Conservation (phyloP, 2,888 invertebrate species). For the Axea sp. region DNA sequence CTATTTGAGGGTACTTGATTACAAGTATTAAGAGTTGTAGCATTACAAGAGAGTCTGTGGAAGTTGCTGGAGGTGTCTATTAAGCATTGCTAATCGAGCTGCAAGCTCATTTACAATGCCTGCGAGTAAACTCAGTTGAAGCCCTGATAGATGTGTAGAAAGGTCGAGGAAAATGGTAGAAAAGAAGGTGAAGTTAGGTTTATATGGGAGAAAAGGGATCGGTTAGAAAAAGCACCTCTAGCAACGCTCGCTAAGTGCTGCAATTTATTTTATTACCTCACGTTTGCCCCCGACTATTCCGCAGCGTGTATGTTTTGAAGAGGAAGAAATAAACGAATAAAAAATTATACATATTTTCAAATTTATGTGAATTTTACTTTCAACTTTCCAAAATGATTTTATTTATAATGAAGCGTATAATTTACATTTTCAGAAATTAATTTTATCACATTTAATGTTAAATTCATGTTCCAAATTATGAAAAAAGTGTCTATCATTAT, state of each 20-base stretch:
- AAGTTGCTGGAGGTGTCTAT: conserved; percentile 65
- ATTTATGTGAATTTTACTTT: conserved; percentile 8
- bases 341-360: background rate
- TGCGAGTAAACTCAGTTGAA: conserved; percentile 40
- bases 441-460: too few relatives aligned
- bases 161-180: conserved; percentile 45
- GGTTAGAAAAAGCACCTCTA: conserved; percentile 51
- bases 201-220: conserved; percentile 28
- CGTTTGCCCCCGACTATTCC: conserved; percentile 41
- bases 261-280: conserved; percentile 73
- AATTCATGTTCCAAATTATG: too few relatives aligned
- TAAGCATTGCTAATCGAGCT: conserved; percentile 68
- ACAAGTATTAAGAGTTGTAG: conserved; percentile 54
- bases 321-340: conserved; percentile 49
- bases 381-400: background rate
- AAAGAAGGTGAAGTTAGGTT: conserved; percentile 50
- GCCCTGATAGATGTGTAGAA: conserved; percentile 49
- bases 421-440: too few relatives aligned
- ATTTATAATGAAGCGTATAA: too few relatives aligned
- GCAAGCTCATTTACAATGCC: conserved; percentile 56
- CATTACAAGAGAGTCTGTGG: conserved; percentile 38
- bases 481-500: too few relatives aligned
- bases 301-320: conserved; percentile 44
- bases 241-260: conserved; percentile 67
- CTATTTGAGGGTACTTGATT: conserved; percentile 55